Evolutionary conservation across 2,113 vertebrate genomes (phyloP).

Genomic region (Circaetus cinerascens): DNA sequence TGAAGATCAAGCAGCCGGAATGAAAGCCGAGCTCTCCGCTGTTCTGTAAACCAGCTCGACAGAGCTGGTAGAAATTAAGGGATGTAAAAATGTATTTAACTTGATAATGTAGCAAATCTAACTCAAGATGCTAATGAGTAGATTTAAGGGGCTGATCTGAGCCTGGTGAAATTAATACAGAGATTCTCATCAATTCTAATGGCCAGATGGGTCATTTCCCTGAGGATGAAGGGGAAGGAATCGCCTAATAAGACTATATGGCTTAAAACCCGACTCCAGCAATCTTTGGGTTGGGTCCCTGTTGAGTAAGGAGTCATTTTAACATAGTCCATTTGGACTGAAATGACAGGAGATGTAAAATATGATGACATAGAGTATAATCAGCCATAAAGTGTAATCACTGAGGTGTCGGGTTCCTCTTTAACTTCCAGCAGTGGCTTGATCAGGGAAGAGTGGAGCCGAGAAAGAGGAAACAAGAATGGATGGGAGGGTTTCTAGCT

Average conservation of each 20-base stretch:
- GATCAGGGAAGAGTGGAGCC: not conserved
- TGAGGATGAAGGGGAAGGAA: not conserved
- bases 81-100: constrained; percentile 34
- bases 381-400: not conserved
- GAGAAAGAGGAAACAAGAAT: not conserved
- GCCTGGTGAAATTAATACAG: constrained; percentile 1
- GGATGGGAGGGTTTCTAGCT: not conserved
- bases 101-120: not conserved
- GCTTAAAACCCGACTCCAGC: not conserved
- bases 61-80: not conserved
- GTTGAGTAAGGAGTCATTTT: not conserved
- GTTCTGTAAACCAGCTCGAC: not conserved
- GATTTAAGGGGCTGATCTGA: constrained; percentile 37
- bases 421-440: not conserved
- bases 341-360: constrained; percentile 9
- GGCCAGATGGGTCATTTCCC: constrained; percentile 8
- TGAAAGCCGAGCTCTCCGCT: constrained; percentile 4
- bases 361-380: not conserved
- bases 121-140: not conserved
- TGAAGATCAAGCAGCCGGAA: constrained; percentile 48
- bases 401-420: not conserved
- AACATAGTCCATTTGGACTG: not conserved
- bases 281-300: not conserved
- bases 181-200: not conserved
- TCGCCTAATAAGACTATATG: not conserved